Base-by-base conservation (phyloP, 2,113 vertebrate species). In the Malaclemys terrapin region DNA sequence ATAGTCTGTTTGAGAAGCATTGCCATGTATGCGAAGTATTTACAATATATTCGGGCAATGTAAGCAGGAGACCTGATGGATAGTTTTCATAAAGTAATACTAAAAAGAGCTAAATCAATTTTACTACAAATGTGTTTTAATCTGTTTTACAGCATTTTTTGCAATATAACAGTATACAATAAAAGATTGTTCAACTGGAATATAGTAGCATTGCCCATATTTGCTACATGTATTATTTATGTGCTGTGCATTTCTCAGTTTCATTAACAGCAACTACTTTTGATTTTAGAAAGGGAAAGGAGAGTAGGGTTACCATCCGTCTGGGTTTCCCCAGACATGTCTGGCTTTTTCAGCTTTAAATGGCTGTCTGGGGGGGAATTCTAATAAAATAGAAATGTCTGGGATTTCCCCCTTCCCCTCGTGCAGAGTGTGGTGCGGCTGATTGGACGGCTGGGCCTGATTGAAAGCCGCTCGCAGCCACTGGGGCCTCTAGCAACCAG, bases 121-220 rank as follows among this genome's bases (percentile, higher is more conserved):
- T 2, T 1, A 4, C 24, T 80, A 52, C 25, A 57, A 45, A 87
- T 80, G 8, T 35, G 49, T 45, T 49, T 0, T 9, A 1, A 0
- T 50, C 62, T 62, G 2, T 54, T 72, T 95, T 85, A 69, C 16
- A n/a, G 7, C 69, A 85, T 89, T 85, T 91, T 1, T 12, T 8
- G 14, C 82, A 76, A 47, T 42, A 35, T 59, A 82, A 31, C 57
- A 12, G 29, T 52, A 65, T 45, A 78, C 12, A 27, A 79, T 38
- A 80, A 76, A 27, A 38, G 10, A 88, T 54, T 42, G 69, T 47
- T 52, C 47, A 84, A 84, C 81, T 54, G 49, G 16, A 22, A 52
- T 72, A 52, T 89, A 94, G 76, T 10, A 81, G 20, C 3, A 0
- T 6, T 80, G 45, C 4, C 1, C 10, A 20, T 7, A 54, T 7